Base-by-base conservation (phyloP, 2,797 vertebrate genomes). In the Crenichthys baileyi region DNA sequence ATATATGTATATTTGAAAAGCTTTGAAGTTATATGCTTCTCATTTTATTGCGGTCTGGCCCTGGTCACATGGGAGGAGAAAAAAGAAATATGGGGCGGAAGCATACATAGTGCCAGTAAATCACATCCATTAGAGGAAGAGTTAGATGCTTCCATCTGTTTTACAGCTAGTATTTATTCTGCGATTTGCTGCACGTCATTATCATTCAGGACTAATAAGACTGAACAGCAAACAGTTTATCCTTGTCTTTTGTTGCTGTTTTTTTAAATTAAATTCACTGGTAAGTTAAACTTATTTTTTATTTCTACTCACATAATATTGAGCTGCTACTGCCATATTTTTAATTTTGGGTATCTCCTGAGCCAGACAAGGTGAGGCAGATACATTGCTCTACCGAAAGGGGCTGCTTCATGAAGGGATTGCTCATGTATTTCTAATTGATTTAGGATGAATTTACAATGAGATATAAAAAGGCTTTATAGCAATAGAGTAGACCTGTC, bases 271-370 rank as follows among this genome's bases (percentile, higher is more conserved):
- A 46, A 46, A n/a, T 70, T 44, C 24, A 24, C 67, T n/a, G 67
- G 67, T 70, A 46, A 70, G 67, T 70, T 15, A 46, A 70, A 70
- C 24, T 5, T n/a, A 68, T 70, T 46, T 68, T 70, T n/a, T 44
- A 46, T n/a, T 26, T 70, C 41, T n/a, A 8, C 41, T 5, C 13
- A 46, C 41, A 41, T n/a, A 44, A 2, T 46, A 7, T 26, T 46
- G 41, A 44, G 67, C 22, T 70, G 67, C 24, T 15, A n/a, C 5
- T 44, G 7, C 22, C 16, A 24, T 41, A 13, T n/a, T 44, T 2
- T 70, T 46, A 2, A 44, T n/a, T 44, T 68, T 15, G 1, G 39
- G 31, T 31, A 31, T 31, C 31, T 31, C 31, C 31, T 31, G 31
- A 31, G 31, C 31, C 31, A 31, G 31, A 31, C 31, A 31, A 31